These are phyloP conservation scores for Spermophilus dauricus DNA, from an alignment of 2,113 vertebrate genomes.

Conservation along the genomic window DNA sequence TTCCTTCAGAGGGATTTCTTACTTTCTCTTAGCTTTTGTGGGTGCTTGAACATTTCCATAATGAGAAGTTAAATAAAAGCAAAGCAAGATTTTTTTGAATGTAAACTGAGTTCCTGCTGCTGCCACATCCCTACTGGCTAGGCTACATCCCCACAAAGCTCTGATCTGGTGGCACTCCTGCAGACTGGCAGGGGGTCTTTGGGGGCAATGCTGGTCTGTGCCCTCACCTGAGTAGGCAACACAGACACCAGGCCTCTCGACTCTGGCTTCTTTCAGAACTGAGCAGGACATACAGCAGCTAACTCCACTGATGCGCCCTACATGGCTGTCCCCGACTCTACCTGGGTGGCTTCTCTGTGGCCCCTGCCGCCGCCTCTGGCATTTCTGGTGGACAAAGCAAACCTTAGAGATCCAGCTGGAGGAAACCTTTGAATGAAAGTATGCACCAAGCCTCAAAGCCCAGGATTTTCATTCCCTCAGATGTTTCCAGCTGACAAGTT, in stretches of 20 bases:
- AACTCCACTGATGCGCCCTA: background rate
- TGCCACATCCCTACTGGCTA: background rate
- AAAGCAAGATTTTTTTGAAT: background rate
- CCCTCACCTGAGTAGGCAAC: background rate
- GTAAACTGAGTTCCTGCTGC: background rate
- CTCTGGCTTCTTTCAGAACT: background rate
- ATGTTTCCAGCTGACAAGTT: background rate
- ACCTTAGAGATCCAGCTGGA: background rate
- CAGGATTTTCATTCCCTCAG: background rate
- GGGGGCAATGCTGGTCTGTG: background rate
- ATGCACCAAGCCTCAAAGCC: background rate
- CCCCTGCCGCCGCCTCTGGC: background rate
- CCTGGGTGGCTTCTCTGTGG: background rate
- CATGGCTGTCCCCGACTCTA: background rate
- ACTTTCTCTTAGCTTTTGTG: background rate
- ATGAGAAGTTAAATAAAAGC: background rate
- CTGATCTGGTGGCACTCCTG: background rate
- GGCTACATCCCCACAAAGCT: background rate
- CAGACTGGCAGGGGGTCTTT: background rate
- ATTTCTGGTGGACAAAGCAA: background rate
- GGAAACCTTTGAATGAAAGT: background rate
- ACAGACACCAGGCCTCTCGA: background rate
- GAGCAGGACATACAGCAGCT: background rate
- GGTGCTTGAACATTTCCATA: background rate
- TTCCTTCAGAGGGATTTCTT: background rate